These are phyloP conservation scores for Chlorospingus flavigularis DNA, from an alignment of 2,797 vertebrate species.

Conservation along the genomic window DNA sequence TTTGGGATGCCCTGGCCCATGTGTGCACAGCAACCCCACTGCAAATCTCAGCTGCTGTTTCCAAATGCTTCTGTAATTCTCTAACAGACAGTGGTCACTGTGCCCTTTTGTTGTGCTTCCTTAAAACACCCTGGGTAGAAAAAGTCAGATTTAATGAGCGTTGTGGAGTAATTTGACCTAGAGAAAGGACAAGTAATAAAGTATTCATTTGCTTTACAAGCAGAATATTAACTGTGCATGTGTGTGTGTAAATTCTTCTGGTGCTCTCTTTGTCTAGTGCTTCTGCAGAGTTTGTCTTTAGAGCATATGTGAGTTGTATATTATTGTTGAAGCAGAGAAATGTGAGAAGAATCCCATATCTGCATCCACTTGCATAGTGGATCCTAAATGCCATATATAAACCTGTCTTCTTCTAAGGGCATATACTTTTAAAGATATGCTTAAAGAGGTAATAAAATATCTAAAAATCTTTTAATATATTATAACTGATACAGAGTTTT, in stretches of 20 bases:
- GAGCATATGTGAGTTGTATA: not conserved
- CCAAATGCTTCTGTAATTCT: not conserved
- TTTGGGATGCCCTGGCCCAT: not conserved
- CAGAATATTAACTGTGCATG: not conserved
- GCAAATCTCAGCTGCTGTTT: not conserved
- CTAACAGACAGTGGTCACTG: not conserved
- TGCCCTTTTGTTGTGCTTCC: not conserved
- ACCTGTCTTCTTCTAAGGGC: not conserved
- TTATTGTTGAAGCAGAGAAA: not conserved
- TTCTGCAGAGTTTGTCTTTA: not conserved
- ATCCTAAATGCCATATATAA: not conserved
- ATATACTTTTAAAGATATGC: not conserved
- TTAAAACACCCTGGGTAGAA: not conserved
- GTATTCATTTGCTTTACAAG: not conserved
- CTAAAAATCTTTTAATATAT: not conserved
- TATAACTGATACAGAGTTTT: not conserved
- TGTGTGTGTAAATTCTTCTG: not conserved
- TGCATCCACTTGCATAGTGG: not conserved
- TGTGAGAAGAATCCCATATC: not conserved
- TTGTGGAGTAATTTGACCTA: not conserved
- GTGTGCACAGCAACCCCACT: not conserved
- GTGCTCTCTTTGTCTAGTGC: not conserved
- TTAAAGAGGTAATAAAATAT: not conserved
- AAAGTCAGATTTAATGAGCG: not conserved
- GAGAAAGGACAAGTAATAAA: conserved; percentile 12